Evolutionary conservation across 1,140 invertebrate genomes (phyloP), one percentile per base, ranked within the genome.

Genomic region (Brachionus manjavacas): DNA sequence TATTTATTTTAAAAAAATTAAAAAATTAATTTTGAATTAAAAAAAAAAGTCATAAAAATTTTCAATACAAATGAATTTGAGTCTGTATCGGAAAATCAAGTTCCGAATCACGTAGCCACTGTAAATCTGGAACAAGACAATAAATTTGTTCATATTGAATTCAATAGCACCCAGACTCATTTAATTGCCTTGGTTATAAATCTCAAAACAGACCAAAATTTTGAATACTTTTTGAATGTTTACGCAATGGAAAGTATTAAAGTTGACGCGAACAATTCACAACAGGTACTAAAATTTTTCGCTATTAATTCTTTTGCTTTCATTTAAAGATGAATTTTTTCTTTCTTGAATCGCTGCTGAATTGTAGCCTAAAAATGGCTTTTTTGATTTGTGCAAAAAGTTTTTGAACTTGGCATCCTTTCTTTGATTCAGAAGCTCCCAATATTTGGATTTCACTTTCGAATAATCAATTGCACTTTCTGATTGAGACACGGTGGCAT

Each of bases 31-130:
- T 52, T 23, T 16, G 28, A 76, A 46, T 46, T 49, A 49, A 49
- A 76, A 76, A 76, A 76, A 76, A 76, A 76, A 76, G 72, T 76
- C 0, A 25, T 76, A 49, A 76, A 76, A 76, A 76, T 76, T 49
- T 76, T 9, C 28, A 46, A 43, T 23, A 31, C 46, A 23, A 49
- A 76, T 49, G 41, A 31, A 14, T 49, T 76, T 23, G 72, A 76
- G 12, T 76, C 41, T 0, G 68, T 41, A 11, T 25, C 72, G 16
- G 31, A 46, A n/a, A 46, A 76, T 4, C 41, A 46, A 76, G 46
- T 25, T 23, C 72, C 72, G 14, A 23, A 76, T 25, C 11, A 49
- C 28, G 8, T 76, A 25, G 72, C 20, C 23, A 25, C 41, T 9
- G 46, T 76, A 4, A 76, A 49, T 25, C 31, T 76, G 3, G 41